These are phyloP conservation scores for Carcinoscorpius rotundicauda DNA, from an alignment of 1,140 invertebrate species.

Conservation along the genomic window DNA sequence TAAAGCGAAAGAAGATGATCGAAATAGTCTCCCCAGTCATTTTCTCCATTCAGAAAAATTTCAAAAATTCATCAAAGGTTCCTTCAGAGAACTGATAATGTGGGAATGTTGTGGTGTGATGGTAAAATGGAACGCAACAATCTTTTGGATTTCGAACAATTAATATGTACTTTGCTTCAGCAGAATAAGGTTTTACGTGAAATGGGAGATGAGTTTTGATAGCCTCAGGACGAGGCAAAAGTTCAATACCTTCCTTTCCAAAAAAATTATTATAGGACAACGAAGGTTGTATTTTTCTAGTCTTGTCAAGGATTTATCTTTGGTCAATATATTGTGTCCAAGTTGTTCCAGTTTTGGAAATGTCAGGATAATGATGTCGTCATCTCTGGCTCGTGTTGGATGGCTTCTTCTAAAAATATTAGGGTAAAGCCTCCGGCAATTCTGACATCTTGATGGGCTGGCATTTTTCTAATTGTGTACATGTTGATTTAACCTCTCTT, in stretches of 20 bases:
- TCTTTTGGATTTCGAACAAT: constrained; percentile 74
- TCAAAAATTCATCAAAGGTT: constrained; percentile 5
- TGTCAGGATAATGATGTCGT: constrained; percentile 14
- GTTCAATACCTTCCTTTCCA: constrained; percentile 8
- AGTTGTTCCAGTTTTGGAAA: constrained; percentile 16
- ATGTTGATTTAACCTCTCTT: too few relatives aligned
- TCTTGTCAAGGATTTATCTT: not conserved
- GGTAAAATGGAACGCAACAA: constrained; percentile 68
- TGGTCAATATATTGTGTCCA: constrained; percentile 12
- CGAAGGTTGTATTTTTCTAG: not conserved
- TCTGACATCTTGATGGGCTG: too few relatives aligned
- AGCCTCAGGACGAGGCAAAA: not conserved
- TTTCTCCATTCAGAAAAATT: not conserved
- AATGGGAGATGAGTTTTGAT: constrained; percentile 61
- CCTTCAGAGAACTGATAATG: constrained; percentile 1
- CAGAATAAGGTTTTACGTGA: constrained; percentile 43
- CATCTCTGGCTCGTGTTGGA: not conserved
- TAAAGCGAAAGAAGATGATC: constrained; percentile 8
- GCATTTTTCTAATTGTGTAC: too few relatives aligned
- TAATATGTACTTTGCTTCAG: constrained; percentile 47
- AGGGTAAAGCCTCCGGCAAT: too few relatives aligned
- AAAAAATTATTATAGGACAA: constrained; percentile 6
- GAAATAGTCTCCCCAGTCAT: constrained; percentile 10
- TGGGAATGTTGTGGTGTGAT: constrained; percentile 44
- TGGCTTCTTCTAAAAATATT: too few relatives aligned